phyloP scores from a whole-genome alignment of 2,888 invertebrate genomes.

The Andrena dorsata region DNA sequence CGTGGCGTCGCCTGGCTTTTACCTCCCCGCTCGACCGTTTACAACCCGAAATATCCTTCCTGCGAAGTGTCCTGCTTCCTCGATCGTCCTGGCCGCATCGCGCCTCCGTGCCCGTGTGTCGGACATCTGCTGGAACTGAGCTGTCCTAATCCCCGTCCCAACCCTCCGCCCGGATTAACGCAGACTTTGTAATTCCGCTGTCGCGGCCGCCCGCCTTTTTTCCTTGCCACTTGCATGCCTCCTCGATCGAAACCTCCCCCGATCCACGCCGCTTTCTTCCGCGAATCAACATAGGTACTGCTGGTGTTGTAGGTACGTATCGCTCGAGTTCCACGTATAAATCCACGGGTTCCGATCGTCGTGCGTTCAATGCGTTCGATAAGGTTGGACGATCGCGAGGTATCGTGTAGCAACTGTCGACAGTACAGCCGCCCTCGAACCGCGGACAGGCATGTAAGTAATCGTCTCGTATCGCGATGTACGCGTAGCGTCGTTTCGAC shows the following conservation, averaged over 20 bases:
- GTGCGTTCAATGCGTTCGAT: too few species aligned
- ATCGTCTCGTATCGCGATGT: too few species aligned
- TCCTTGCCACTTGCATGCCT: too few species aligned
- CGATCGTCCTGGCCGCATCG: background rate
- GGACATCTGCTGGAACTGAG: constrained; percentile 49
- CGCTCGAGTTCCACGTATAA: too few species aligned
- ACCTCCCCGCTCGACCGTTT: constrained; percentile 28
- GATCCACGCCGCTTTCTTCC: background rate
- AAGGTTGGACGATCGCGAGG: too few species aligned
- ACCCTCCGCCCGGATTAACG: background rate
- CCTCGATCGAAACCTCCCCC: too few species aligned
- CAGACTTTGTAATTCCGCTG: background rate
- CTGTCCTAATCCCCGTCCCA: constrained; percentile 21
- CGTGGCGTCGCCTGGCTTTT: constrained; percentile 5
- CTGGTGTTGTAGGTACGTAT: background rate
- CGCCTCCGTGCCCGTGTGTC: constrained; percentile 18
- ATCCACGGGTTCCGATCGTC: too few species aligned
- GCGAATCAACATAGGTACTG: background rate
- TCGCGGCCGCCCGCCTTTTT: too few species aligned
- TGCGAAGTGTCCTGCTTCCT: background rate
- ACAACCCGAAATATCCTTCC: constrained; percentile 26
- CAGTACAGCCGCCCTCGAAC: too few species aligned
- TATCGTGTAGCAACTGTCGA: too few species aligned
- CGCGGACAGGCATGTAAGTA: too few species aligned
- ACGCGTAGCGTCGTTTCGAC: too few species aligned